Evolutionary conservation across 1,140 invertebrate species (phyloP).

Genomic region (Drosophila seguyi): DNA sequence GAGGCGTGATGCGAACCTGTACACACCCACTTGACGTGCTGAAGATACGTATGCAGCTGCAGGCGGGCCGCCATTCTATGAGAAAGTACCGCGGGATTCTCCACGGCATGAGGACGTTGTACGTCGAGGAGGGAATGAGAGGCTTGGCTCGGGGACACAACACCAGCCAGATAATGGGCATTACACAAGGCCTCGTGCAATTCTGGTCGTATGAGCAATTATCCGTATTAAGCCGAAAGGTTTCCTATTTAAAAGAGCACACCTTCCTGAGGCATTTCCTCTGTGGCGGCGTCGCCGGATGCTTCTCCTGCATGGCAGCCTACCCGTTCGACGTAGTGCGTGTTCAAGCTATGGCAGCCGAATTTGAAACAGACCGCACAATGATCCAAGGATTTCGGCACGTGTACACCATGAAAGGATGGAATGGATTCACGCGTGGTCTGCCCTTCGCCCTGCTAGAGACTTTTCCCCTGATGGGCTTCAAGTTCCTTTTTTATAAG

Average conservation of each 20-base stretch:
- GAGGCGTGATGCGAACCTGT: neutral
- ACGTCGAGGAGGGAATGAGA: neutral
- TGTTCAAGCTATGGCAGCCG: neutral
- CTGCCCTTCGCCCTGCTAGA: neutral
- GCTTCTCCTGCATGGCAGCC: neutral
- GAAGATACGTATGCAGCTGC: slow-evolving; percentile 3
- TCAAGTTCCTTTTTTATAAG: slow-evolving; percentile 7
- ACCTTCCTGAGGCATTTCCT: neutral
- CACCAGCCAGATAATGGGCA: slow-evolving; percentile 4
- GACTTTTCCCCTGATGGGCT: slow-evolving; percentile 4
- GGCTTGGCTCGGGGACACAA: neutral
- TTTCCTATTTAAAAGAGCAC: neutral
- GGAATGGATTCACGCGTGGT: neutral
- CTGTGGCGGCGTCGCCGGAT: slow-evolving; percentile 1
- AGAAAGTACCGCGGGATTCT: slow-evolving; percentile 1
- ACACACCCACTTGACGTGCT: slow-evolving; percentile 5
- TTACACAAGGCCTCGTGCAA: neutral
- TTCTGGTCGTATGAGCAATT: slow-evolving; percentile 13
- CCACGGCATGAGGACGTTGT: neutral
- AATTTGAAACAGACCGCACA: too few species aligned
- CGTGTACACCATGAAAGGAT: neutral
- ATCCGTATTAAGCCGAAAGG: neutral
- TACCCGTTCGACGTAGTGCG: slow-evolving; percentile 3
- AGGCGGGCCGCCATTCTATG: neutral
- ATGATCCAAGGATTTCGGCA: slow-evolving; percentile 1